Evolutionary conservation across 2,113 vertebrate species (phyloP).

Genomic region (Miniopterus natalensis): DNA sequence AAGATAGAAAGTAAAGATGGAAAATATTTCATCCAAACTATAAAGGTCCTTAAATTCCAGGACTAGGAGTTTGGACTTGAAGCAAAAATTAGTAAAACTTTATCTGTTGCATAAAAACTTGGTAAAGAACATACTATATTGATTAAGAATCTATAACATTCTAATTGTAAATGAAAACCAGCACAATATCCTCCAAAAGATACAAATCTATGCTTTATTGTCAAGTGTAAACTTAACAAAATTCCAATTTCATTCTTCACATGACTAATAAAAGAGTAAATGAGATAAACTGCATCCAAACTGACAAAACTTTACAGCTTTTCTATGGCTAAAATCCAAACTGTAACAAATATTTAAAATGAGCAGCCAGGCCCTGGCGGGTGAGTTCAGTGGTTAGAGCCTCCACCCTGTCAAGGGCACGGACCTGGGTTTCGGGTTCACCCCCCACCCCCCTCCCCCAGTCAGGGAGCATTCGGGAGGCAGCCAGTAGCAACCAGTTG

Average conservation of each 20-base stretch:
- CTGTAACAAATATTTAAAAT: neutral
- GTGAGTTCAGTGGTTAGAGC: too few relatives aligned
- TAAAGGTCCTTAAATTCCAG: neutral
- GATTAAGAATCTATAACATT: neutral
- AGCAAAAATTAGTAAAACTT: neutral
- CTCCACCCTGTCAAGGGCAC: too few relatives aligned
- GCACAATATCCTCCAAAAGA: neutral
- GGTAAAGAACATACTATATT: neutral
- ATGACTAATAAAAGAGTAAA: neutral
- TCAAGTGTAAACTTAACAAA: neutral
- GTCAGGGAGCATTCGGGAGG: too few relatives aligned
- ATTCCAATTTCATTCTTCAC: neutral
- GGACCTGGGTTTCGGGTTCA: too few relatives aligned
- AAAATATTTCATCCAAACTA: neutral
- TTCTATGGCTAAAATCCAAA: neutral
- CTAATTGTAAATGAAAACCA: neutral
- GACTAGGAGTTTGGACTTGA: neutral
- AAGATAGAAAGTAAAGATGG: neutral
- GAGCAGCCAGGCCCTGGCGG: neutral
- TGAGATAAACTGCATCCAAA: neutral
- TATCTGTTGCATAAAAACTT: neutral
- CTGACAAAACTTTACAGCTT: neutral
- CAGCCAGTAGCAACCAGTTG: too few relatives aligned
- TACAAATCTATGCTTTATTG: neutral
- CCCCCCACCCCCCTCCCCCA: too few relatives aligned